Percentiles rank a stretch among this genome's conserved stretches.
Evolutionary conservation across 2,797 vertebrate genomes (phyloP).

Genomic region (Ctenopoma kingsleyae): DNA sequence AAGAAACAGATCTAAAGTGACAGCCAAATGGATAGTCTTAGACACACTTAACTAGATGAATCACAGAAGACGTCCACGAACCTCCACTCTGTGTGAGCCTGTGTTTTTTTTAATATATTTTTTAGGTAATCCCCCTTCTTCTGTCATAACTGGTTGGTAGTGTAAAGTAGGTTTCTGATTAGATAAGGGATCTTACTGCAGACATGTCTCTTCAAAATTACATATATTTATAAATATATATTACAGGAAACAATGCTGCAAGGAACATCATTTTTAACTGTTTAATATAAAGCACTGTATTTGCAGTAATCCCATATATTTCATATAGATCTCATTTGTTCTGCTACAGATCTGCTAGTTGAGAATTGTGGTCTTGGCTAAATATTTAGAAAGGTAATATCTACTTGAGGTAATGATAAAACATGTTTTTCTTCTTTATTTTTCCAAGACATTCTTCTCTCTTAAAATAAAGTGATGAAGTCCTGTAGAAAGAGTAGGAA

Average conservation of each 20-base stretch:
- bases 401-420: too few relatives aligned
- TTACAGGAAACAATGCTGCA: neutral
- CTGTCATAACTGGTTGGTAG: conserved; percentile 12
- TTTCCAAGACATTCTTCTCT: too few relatives aligned
- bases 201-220: neutral
- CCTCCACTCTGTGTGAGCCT: conserved; percentile 7
- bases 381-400: too few relatives aligned
- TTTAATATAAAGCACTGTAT: too few relatives aligned
- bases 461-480: too few relatives aligned
- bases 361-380: neutral
- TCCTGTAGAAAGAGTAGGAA: too few relatives aligned
- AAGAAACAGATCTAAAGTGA: conserved; percentile 52
- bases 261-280: too few relatives aligned
- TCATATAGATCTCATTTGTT: too few relatives aligned
- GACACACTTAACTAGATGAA: conserved; percentile 50
- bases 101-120: neutral
- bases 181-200: neutral
- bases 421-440: too few relatives aligned
- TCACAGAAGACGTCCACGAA: conserved; percentile 3
- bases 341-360: too few relatives aligned
- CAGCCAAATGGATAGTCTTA: conserved; percentile 65
- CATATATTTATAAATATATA: neutral
- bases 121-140: conserved; percentile 9
- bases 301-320: too few relatives aligned
- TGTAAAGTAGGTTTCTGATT: neutral